phyloP scores from a whole-genome alignment of 2,888 invertebrate species.

The Sarcophaga variegata region DNA sequence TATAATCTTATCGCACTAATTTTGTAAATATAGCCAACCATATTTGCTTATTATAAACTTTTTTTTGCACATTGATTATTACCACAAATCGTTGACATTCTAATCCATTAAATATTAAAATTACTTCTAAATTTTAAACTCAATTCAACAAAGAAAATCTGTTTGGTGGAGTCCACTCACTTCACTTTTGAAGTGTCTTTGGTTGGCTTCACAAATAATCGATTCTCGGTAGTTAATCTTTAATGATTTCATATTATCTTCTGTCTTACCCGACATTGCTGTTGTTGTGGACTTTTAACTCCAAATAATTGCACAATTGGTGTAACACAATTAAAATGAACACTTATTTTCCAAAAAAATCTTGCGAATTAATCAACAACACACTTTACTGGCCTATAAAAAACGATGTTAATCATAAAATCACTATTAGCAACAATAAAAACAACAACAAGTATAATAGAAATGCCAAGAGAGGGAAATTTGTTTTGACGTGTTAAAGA shows the following conservation, averaged over 20 bases:
- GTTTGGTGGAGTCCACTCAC: background rate
- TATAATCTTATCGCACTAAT: constrained; percentile 23
- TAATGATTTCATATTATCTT: background rate
- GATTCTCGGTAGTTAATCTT: background rate
- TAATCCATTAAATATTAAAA: background rate
- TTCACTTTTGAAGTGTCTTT: background rate
- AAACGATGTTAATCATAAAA: constrained; percentile 61
- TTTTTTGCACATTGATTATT: constrained; percentile 7
- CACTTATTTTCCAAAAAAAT: constrained; percentile 18
- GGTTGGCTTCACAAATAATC: background rate
- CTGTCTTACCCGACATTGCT: constrained; percentile 62
- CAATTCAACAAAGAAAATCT: background rate
- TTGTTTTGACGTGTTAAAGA: constrained; percentile 16
- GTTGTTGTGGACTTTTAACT: constrained; percentile 30
- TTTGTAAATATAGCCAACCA: background rate
- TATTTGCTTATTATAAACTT: background rate
- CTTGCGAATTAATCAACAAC: constrained; percentile 28
- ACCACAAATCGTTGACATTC: background rate
- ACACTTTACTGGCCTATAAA: constrained; percentile 33
- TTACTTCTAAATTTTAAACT: background rate
- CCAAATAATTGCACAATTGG: background rate
- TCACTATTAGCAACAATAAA: constrained; percentile 32
- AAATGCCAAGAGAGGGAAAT: constrained; percentile 11
- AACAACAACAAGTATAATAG: constrained; percentile 38
- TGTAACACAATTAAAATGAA: background rate